Evolutionary conservation across 1,140 invertebrate species (phyloP).

Genomic region (Macrotrachela quadricornifera): DNA sequence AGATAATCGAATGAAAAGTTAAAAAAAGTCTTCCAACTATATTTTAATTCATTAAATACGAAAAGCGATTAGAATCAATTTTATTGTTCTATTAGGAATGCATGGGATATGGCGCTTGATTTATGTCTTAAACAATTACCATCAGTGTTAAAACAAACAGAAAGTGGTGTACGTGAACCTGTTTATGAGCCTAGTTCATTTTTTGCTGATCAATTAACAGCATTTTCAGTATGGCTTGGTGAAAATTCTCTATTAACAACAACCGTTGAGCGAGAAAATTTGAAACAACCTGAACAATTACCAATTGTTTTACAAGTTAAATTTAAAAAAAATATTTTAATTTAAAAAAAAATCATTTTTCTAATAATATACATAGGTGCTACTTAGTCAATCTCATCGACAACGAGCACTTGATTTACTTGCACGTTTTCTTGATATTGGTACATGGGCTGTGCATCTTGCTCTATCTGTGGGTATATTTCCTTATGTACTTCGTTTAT

Average conservation of each 20-base stretch:
- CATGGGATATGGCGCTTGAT: constrained; percentile 91
- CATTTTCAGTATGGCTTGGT: constrained; percentile 43
- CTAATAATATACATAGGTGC: constrained; percentile 37
- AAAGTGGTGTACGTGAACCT: constrained; percentile 32
- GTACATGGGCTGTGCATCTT: constrained; percentile 84
- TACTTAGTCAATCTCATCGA: constrained; percentile 86
- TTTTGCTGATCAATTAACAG: constrained; percentile 85
- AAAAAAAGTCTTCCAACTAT: too few species aligned
- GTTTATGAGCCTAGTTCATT: constrained; percentile 43
- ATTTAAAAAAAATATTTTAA: too few species aligned
- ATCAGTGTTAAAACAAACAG: neutral
- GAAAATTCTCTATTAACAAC: too few species aligned
- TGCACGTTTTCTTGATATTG: constrained; percentile 80
- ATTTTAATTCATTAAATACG: too few species aligned
- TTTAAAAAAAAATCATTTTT: too few species aligned
- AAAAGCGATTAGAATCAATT: too few species aligned
- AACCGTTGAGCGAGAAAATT: too few species aligned
- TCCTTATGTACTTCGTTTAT: constrained; percentile 83
- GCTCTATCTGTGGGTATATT: constrained; percentile 92
- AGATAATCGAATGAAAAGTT: too few species aligned
- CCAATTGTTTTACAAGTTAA: constrained; percentile 61
- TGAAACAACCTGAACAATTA: constrained; percentile 56
- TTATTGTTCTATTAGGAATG: constrained; percentile 31
- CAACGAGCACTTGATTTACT: constrained; percentile 75
- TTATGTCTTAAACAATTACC: constrained; percentile 69